Evolutionary conservation across 2,113 vertebrate species (phyloP).

Genomic region (Crocuta crocuta): DNA sequence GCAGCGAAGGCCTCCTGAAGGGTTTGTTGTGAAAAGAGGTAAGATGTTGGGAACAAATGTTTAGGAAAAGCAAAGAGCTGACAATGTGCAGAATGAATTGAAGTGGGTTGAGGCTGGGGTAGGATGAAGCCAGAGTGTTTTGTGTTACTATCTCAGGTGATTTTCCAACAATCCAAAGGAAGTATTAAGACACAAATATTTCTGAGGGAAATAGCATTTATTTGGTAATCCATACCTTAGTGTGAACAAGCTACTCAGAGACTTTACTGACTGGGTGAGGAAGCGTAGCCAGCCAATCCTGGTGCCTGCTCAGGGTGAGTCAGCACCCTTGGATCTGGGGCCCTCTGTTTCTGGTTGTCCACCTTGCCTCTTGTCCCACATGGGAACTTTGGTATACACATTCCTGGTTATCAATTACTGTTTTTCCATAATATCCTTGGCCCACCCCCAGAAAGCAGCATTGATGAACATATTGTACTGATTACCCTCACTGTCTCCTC

Average conservation of each 20-base stretch:
- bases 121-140: background rate
- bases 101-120: background rate
- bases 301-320: no score
- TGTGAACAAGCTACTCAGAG: background rate
- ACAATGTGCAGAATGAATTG: fast-evolving
- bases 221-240: background rate
- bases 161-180: background rate
- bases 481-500: background rate
- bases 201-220: background rate
- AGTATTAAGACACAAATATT: background rate
- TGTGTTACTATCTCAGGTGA: background rate
- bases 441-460: background rate
- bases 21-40: background rate
- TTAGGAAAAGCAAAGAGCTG: background rate
- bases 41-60: background rate
- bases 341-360: background rate
- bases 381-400: background rate
- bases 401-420: background rate
- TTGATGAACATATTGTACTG: background rate
- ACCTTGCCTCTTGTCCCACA: background rate
- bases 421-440: background rate
- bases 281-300: fast-evolving
- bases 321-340: background rate
- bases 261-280: background rate
- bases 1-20: background rate